Evolutionary conservation across 2,888 invertebrate genomes (phyloP), one percentile per base, ranked within the genome.

Genomic region (Caenorhabditis sp.): DNA sequence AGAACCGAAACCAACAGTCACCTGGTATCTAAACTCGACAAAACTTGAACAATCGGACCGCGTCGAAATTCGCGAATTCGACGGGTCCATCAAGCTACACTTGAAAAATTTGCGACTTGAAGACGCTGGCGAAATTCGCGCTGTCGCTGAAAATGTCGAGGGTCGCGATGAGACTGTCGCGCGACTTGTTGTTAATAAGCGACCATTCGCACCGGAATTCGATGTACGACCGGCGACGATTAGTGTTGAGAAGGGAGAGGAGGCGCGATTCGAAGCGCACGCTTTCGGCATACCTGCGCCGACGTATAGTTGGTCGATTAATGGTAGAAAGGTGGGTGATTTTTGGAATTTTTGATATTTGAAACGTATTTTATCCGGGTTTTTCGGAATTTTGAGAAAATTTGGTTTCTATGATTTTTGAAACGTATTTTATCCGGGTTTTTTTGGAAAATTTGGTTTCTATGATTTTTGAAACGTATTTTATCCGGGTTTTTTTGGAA

Each of bases 81-180:
- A 86, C 62, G 85, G 85, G 43, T 81, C 79, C 8, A 78, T 79
- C 49, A 84, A 84, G 66, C 74, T 85, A 27, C 84, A 85, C 60
- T 77, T 86, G 51, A 73, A 76, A 58, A 79, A 80, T 58, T 59
- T 86, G 27, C 72, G 64, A 43, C 65, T 82, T 26, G 66, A 76
- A 21, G 83, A 86, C 57, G 81, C 79, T 12, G 88, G 88, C n/a
- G 80, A 82, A 23, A 83, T 89, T 53, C 82, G 78, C 2, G 83
- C 85, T 43, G 81, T 82, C n/a, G 88, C 88, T 17, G 83, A 81
- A 14, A 89, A 89, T 70, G 81, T 84, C 1, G 86, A 88, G 62
- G 89, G 88, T 24, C 37, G 58, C 3, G 69, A 64, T 50, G 73
- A 73, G 58, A 76, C 74, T 8, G 62, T 19, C 27, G 70, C 79